These are phyloP conservation scores for Pseudomyrmex pallidus DNA, from an alignment of 1,140 invertebrate genomes.

Conservation along the genomic window DNA sequence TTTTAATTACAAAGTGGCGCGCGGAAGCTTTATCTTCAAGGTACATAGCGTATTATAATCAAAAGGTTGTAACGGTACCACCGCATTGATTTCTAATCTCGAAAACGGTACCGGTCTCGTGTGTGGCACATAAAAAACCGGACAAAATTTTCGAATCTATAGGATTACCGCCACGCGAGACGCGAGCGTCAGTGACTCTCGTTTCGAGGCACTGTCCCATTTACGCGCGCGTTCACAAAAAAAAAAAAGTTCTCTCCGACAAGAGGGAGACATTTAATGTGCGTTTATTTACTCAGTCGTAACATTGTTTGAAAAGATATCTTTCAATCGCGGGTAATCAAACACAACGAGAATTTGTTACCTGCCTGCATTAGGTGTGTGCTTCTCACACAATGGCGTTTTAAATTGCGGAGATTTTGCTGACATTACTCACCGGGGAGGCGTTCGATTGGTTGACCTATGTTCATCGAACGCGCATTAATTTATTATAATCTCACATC, in stretches of 20 bases:
- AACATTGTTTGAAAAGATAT: not conserved
- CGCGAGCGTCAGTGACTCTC: not conserved
- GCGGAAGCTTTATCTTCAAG: not conserved
- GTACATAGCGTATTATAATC: not conserved
- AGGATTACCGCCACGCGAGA: not conserved
- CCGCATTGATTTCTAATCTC: slow-evolving; percentile 39
- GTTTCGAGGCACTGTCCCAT: slow-evolving; percentile 9
- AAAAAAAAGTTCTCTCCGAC: not conserved
- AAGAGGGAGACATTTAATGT: not conserved
- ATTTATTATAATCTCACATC: slow-evolving; percentile 45
- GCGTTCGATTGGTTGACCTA: slow-evolving; percentile 39
- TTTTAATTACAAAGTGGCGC: not conserved
- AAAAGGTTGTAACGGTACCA: slow-evolving; percentile 25
- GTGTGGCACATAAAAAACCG: not conserved
- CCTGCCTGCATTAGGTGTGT: not conserved
- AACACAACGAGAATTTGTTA: not conserved
- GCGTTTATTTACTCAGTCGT: not conserved
- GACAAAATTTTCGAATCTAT: not conserved
- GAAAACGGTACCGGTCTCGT: not conserved
- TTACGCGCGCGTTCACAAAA: not conserved
- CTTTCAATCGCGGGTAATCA: not conserved
- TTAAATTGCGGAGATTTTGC: slow-evolving; percentile 11
- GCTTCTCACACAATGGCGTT: not conserved
- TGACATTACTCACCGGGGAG: slow-evolving; percentile 51
- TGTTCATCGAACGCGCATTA: slow-evolving; percentile 17